Base-by-base conservation (phyloP, 1,140 invertebrate species). In the Orius laevigatus region DNA sequence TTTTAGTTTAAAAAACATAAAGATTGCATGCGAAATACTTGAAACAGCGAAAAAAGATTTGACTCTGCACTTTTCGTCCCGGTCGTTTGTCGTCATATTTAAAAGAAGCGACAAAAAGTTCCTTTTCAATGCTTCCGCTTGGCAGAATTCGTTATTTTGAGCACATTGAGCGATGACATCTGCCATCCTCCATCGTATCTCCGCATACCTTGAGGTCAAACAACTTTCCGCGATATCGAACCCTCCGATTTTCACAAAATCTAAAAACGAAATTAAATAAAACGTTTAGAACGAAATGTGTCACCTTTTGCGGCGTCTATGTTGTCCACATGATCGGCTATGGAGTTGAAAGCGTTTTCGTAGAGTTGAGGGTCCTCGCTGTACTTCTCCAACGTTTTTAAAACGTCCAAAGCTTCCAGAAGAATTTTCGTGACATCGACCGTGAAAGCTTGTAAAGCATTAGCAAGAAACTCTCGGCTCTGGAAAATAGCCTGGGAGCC, bases 241-340 rank as follows among this genome's bases (percentile, higher is more conserved):
- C 15, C 52, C 52, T 11, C 49, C 49, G 32, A 53, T 31, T 45
- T 53, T 53, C 6, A 46, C 36, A 36, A 46, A 53, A 42, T 53
- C 52, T 51, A 35, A 5, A 43, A 42, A 42, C 9, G 20, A 49
- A 33, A 49, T 20, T 48, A 9, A 39, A 40, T 41, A 41, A 35
- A 35, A 11, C 9, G 35, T 50, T 40, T 33, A 5, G 5, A 25
- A 6, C 19, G 16, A 40, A 49, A 20, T 8, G 14, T 4, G 12
- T 19, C 12, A 45, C 49, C 49, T 46, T 50, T 53, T 3, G 52
- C 52, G 41, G 44, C 44, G 46, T 53, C 52, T 40, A 53, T 53
- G 45, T 42, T 35, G 36, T 50, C 48, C 4, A 53, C 43, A 36
- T 46, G 45, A 11, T 53, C 52, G n/a, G 36, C 38, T 10, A 53